Conservation (phyloP, 2,888 invertebrate genomes). For the Copidosoma aretas region DNA sequence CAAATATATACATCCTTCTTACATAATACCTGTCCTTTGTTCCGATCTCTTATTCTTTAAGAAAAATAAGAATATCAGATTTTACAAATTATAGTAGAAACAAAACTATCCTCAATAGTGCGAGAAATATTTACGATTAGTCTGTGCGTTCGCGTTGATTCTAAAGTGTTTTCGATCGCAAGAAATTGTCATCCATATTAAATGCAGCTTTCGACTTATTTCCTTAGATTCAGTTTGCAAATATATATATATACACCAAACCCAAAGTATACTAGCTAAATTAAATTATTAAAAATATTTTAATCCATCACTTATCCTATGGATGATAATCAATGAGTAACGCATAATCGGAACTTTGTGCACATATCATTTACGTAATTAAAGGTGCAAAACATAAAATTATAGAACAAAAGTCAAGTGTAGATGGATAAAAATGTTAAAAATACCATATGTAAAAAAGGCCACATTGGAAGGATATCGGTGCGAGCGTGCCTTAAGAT, state of each 20-base stretch:
- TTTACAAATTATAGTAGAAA: not conserved
- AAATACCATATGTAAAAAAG: slow-evolving; percentile 12
- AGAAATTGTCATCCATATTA: too few species aligned
- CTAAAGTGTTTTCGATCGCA: too few species aligned
- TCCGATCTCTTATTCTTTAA: too few species aligned
- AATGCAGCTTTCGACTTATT: slow-evolving; percentile 20
- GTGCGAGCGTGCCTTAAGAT: slow-evolving; percentile 41
- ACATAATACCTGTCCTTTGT: too few species aligned
- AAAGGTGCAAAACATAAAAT: too few species aligned
- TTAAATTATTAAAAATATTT: too few species aligned
- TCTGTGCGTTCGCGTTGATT: slow-evolving; percentile 33
- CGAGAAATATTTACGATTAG: slow-evolving; percentile 16
- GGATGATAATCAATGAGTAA: not conserved
- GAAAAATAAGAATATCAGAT: not conserved
- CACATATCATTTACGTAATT: slow-evolving; percentile 24
- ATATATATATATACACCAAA: too few species aligned
- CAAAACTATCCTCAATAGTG: not conserved
- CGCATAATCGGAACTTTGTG: slow-evolving; percentile 17
- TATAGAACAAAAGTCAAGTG: slow-evolving; percentile 2
- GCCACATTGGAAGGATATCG: slow-evolving; percentile 29
- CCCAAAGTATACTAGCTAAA: too few species aligned
- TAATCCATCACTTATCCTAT: not conserved
- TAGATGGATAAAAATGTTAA: not conserved
- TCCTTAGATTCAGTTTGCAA: not conserved
- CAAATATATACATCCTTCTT: too few species aligned